Percentiles rank a stretch among this genome's conserved stretches.
Evolutionary conservation across 2,113 vertebrate species (phyloP).

Genomic region (Psittacara wagleri): DNA sequence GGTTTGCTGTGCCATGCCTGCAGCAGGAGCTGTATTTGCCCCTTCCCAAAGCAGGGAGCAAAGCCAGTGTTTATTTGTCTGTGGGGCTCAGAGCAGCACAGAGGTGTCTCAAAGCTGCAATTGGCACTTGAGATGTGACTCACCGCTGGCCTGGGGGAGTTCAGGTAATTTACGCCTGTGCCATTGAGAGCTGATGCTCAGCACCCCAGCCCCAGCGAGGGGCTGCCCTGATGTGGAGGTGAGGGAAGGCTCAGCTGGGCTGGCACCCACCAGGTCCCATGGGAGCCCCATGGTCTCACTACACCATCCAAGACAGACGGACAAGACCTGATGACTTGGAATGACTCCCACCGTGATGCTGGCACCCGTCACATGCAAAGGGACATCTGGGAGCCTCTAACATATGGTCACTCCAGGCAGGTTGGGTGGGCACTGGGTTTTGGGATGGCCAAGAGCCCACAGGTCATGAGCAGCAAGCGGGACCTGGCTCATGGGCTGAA

Average conservation of each 20-base stretch:
- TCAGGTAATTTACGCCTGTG: background rate
- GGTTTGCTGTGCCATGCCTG: background rate
- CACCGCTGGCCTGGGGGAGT: background rate
- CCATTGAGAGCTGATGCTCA: fast-evolving
- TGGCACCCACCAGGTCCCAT: background rate
- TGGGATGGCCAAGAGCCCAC: background rate
- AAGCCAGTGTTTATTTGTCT: background rate
- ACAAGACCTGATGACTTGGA: background rate
- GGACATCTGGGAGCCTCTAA: background rate
- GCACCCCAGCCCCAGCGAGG: fast-evolving
- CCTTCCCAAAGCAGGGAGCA: background rate
- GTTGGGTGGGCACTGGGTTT: background rate
- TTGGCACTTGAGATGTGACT: background rate
- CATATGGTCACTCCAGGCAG: background rate
- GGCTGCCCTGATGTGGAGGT: background rate
- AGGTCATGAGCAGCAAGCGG: background rate
- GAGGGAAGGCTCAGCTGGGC: background rate
- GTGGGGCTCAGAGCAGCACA: background rate
- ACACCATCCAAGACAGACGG: background rate
- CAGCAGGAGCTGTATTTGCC: background rate
- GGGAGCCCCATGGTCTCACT: background rate
- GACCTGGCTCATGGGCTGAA: background rate
- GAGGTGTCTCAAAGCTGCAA: background rate
- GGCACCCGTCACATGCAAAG: fast-evolving
- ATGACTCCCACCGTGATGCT: no score